These are phyloP conservation scores for Gephyroberyx darwinii DNA, from an alignment of 2,797 vertebrate species.

Conservation along the genomic window DNA sequence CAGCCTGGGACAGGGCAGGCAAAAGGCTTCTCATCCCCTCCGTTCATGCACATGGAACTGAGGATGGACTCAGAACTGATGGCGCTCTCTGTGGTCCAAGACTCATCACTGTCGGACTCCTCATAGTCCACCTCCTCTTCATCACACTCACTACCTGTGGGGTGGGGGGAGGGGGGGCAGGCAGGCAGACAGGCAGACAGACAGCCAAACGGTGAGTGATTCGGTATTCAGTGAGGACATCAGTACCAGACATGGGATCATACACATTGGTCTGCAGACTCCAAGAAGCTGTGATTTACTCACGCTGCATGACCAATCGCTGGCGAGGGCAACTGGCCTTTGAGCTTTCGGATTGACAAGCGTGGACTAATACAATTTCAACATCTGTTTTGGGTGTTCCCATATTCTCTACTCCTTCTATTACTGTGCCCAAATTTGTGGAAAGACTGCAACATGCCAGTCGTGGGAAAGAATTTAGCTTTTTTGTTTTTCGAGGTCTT, in stretches of 20 bases:
- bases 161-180: conserved; percentile 13
- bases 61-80: conserved; percentile 99
- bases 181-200: conserved; percentile 10
- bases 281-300: conserved; percentile 22
- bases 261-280: neutral
- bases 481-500: conserved; percentile 55
- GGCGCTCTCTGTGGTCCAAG: conserved; percentile 99
- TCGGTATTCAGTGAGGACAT: conserved; percentile 9
- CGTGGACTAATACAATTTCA: conserved; percentile 10
- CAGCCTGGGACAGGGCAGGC: conserved; percentile 98
- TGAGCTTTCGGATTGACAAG: conserved; percentile 32
- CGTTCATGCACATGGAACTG: conserved; percentile 99
- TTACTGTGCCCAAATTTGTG: conserved; percentile 15
- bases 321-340: conserved; percentile 6
- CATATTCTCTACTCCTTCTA: conserved; percentile 35
- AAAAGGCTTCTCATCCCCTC: conserved; percentile 98
- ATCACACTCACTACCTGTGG: conserved; percentile 95
- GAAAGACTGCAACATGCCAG: conserved; percentile 45
- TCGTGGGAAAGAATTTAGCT: conserved; percentile 71
- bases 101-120: conserved; percentile 98
- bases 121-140: conserved; percentile 98
- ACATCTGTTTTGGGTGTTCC: conserved; percentile 47
- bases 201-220: neutral
- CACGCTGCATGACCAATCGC: conserved; percentile 26
- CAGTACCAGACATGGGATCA: conserved; percentile 6